Conservation (phyloP, 2,888 invertebrate genomes). For the Rhagonycha lutea region DNA sequence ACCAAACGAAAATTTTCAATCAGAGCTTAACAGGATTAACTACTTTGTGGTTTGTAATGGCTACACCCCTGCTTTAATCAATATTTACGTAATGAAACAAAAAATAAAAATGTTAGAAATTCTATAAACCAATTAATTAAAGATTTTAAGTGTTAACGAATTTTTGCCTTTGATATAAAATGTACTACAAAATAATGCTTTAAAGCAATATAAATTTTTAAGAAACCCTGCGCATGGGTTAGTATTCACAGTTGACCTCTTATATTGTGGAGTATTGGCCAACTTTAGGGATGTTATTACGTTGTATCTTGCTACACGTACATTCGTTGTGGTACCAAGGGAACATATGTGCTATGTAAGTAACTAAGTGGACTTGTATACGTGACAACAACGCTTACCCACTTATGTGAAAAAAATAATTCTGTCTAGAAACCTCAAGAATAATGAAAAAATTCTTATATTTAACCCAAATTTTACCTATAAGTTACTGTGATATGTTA, state of each 20-base stretch:
- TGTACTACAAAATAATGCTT: neutral
- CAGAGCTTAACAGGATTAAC: neutral
- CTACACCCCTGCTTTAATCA: neutral
- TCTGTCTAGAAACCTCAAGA: slow-evolving; percentile 25
- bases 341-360: slow-evolving; percentile 37
- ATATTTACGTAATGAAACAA: neutral
- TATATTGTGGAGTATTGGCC: slow-evolving; percentile 20
- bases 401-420: slow-evolving; percentile 30
- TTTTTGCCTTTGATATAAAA: neutral
- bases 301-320: slow-evolving; percentile 32
- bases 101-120: neutral
- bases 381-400: slow-evolving; percentile 32
- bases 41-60: neutral
- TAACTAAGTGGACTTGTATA: slow-evolving; percentile 38
- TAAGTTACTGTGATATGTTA: neutral
- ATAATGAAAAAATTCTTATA: slow-evolving; percentile 12
- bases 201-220: neutral
- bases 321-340: slow-evolving; percentile 28
- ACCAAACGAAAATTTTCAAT: neutral
- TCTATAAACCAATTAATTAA: neutral
- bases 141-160: neutral
- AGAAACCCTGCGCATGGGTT: neutral
- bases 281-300: slow-evolving; percentile 27
- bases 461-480: neutral
- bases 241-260: slow-evolving; percentile 24